Evolutionary conservation across 2,797 vertebrate species (phyloP), one percentile per base, ranked within the genome.

Genomic region (Notolabrus celidotus): DNA sequence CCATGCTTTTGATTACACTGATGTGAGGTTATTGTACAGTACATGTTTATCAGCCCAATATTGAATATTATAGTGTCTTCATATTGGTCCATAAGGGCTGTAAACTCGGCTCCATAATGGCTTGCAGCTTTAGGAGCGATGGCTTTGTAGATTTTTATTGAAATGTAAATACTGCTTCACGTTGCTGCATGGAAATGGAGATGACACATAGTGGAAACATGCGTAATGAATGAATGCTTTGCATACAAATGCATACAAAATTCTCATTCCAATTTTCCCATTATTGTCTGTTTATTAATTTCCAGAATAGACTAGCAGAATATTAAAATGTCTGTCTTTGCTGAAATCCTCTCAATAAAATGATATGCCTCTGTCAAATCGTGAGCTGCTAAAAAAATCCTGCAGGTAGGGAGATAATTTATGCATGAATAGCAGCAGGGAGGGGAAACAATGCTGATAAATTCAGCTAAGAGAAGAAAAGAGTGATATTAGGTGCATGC

Each of bases 41-140:
- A 20, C 59, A 67, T 57, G 53, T 88, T 86, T 87, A 90, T 88
- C 69, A 50, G 68, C 10, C 19, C 53, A 58, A 74, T 83, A 85
- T 81, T 58, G 33, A 71, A 82, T 85, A 55, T 74, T 65, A 71
- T 39, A 56, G 29, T 42, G 41, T 66, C 27, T 33, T 79, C n/a
- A 68, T 76, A 83, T 78, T 64, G 74, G 59, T 59, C 67, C 49
- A 49, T 22, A 34, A 56, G 51, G 79, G 41, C 73, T 67, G 27
- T 86, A 79, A 81, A 78, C 50, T 0, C 17, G 16, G 43, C 34
- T 53, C 38, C 43, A 42, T 22, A 45, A 23, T 59, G 53, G 55
- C 69, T 77, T 0, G 11, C 16, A 46, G 65, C 43, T 16, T 39
- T 23, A 49, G 66, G 17, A 61, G 54, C 34, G 51, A 20, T 12